These are phyloP conservation scores for Heliothis subflexa DNA, from an alignment of 1,140 invertebrate genomes.

Conservation along the genomic window DNA sequence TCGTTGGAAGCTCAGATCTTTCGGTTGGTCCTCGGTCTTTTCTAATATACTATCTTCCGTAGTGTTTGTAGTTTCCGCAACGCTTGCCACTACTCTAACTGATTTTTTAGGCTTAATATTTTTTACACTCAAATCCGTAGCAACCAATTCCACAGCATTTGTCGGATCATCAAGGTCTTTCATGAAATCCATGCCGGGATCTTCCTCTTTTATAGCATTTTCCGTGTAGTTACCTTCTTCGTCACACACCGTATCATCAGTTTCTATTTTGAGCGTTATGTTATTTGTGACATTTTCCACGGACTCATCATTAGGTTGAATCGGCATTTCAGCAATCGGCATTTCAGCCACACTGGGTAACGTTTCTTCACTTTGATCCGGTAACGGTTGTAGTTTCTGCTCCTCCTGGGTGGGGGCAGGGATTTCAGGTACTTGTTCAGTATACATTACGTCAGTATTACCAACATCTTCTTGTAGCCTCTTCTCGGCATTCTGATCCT, in stretches of 20 bases:
- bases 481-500: constrained; percentile 68
- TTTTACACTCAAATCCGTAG: constrained; percentile 85
- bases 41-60: constrained; percentile 75
- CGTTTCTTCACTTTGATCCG: constrained; percentile 72
- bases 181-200: constrained; percentile 46
- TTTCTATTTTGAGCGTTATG: constrained; percentile 26
- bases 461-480: constrained; percentile 66
- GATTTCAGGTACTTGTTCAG: constrained; percentile 73
- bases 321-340: no score
- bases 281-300: constrained; percentile 36
- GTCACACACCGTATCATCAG: constrained; percentile 21
- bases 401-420: constrained; percentile 63
- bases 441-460: constrained; percentile 63
- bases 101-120: constrained; percentile 58
- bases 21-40: constrained; percentile 86
- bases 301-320: constrained; percentile 45
- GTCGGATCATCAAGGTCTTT: constrained; percentile 58
- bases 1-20: constrained; percentile 87
- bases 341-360: constrained; percentile 55
- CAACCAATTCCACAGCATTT: constrained; percentile 72
- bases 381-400: constrained; percentile 59
- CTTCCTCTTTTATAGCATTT: constrained; percentile 35
- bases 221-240: constrained; percentile 5
- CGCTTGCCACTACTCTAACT: constrained; percentile 56
- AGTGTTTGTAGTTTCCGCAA: constrained; percentile 70